phyloP scores from a whole-genome alignment of 2,888 invertebrate species.

The Andrena bucephala region DNA sequence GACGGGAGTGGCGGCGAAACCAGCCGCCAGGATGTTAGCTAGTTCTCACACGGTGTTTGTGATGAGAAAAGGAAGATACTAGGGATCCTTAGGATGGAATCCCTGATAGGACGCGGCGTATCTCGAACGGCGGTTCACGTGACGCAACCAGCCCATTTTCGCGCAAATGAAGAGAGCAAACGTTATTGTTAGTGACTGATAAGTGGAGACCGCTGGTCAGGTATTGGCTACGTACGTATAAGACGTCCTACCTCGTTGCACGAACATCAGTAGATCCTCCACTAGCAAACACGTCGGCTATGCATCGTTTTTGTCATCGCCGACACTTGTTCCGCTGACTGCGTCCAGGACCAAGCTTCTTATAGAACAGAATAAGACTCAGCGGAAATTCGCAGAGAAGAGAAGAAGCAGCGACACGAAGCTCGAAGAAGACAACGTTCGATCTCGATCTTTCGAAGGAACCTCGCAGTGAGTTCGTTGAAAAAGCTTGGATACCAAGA shows the following conservation, averaged over 20 bases:
- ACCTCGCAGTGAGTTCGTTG: not conserved
- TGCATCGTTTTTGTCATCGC: constrained; percentile 20
- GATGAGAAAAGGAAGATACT: not conserved
- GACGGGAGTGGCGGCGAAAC: not conserved
- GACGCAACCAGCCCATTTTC: constrained; percentile 69
- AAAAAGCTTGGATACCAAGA: not conserved
- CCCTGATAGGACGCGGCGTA: constrained; percentile 1
- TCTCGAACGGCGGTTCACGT: constrained; percentile 19
- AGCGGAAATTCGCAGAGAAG: not conserved
- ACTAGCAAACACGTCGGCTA: constrained; percentile 49
- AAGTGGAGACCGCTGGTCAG: constrained; percentile 76
- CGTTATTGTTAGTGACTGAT: constrained; percentile 77
- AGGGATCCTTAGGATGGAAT: not conserved
- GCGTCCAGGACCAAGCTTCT: not conserved
- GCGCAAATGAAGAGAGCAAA: constrained; percentile 78
- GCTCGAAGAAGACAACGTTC: not conserved
- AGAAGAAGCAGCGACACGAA: not conserved
- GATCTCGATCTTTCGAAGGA: not conserved
- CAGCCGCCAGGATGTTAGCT: not conserved
- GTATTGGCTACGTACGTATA: constrained; percentile 65
- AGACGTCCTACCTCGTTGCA: constrained; percentile 62
- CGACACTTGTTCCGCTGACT: not conserved
- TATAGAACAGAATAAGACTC: not conserved
- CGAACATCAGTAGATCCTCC: constrained; percentile 60
- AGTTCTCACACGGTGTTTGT: not conserved